phyloP scores from a whole-genome alignment of 2,888 invertebrate species.

The Drosophila dives region DNA sequence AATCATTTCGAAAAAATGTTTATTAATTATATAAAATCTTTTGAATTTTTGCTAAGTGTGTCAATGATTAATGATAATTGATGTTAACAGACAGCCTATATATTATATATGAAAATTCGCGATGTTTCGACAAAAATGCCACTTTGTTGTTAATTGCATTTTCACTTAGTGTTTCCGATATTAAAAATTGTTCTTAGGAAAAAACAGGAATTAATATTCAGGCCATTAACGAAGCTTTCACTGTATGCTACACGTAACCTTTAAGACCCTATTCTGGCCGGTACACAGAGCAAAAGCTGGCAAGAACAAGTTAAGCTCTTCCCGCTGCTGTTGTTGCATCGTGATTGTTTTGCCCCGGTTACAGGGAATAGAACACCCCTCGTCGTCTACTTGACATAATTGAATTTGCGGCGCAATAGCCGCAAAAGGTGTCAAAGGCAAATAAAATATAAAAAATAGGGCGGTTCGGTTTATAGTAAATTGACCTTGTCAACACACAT shows the following conservation, averaged over 20 bases:
- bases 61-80: constrained; percentile 1
- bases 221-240: background rate
- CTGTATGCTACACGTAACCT: constrained; percentile 35
- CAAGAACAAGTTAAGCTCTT: constrained; percentile 67
- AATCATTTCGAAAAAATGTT: background rate
- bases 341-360: constrained; percentile 46
- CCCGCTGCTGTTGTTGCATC: constrained; percentile 19
- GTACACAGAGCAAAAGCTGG: constrained; percentile 5
- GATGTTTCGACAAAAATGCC: background rate
- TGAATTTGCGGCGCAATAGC: constrained; percentile 53
- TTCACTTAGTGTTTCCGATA: background rate
- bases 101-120: background rate
- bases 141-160: background rate
- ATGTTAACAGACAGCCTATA: background rate
- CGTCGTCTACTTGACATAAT: constrained; percentile 48
- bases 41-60: background rate
- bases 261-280: constrained; percentile 3
- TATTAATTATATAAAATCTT: background rate
- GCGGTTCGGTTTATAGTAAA: constrained; percentile 9
- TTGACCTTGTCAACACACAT: constrained; percentile 24
- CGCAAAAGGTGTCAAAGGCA: constrained; percentile 7
- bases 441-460: constrained; percentile 2
- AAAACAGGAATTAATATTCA: background rate
- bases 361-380: background rate
- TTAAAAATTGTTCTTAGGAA: background rate